phyloP scores from a whole-genome alignment of 2,797 vertebrate genomes.

The Setipinna tenuifilis region DNA sequence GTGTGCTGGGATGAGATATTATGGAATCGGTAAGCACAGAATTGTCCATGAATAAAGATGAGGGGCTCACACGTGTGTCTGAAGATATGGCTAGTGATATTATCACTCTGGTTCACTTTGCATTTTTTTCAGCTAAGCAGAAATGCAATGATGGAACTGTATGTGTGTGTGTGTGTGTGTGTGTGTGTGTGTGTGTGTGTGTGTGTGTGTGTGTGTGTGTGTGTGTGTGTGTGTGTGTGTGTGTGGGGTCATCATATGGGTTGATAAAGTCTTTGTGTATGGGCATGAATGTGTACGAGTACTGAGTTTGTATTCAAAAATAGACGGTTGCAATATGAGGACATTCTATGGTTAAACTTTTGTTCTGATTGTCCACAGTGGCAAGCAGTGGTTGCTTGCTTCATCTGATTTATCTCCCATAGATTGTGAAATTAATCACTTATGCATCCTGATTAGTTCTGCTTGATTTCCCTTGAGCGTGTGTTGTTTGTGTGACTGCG shows the following conservation, averaged over 20 bases:
- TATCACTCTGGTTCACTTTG: not conserved
- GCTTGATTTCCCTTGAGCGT: not conserved
- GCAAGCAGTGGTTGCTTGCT: not conserved
- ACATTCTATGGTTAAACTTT: not conserved
- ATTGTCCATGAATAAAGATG: not conserved
- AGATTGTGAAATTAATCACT: not conserved
- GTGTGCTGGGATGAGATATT: not conserved
- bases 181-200: constrained; percentile 4
- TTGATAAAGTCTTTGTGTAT: not conserved
- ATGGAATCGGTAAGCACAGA: not conserved
- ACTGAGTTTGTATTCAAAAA: not conserved
- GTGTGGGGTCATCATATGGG: not conserved
- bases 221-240: not conserved
- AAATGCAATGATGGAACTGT: not conserved
- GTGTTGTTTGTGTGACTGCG: not conserved
- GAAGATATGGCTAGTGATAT: not conserved
- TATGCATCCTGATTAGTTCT: not conserved
- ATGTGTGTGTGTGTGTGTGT: not conserved
- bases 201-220: not conserved
- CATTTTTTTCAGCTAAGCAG: not conserved
- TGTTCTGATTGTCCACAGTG: not conserved
- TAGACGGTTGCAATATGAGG: not conserved
- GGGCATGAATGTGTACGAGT: not conserved
- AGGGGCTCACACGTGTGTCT: not conserved
- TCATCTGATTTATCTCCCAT: not conserved